Conservation (phyloP, 1,140 invertebrate species). For the Caenorhabditis brenneri region DNA sequence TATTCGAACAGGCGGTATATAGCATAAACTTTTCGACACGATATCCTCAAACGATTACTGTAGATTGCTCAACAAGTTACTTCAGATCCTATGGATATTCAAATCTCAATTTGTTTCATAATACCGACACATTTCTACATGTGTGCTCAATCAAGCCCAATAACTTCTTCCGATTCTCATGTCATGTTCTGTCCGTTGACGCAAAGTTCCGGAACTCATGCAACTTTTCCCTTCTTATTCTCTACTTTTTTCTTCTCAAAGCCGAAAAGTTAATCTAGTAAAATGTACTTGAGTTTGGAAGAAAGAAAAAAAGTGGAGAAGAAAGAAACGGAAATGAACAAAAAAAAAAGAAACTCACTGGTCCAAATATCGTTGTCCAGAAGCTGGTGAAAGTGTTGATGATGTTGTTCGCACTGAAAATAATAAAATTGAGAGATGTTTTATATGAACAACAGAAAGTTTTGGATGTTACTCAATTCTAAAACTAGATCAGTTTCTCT, state of each 20-base stretch:
- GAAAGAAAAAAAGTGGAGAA: neutral
- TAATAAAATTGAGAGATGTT: neutral
- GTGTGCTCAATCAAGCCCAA: neutral
- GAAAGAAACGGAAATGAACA: neutral
- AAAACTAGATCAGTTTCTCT: neutral
- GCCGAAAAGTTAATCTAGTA: conserved; percentile 25
- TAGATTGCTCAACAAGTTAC: no score
- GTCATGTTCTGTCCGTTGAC: conserved; percentile 14
- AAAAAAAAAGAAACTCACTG: conserved; percentile 46
- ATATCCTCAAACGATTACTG: no score
- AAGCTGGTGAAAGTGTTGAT: conserved; percentile 46
- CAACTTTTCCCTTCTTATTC: neutral
- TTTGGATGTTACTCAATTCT: no score
- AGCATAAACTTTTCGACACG: no score
- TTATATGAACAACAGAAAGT: no score
- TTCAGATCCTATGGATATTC: no score
- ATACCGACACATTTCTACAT: no score
- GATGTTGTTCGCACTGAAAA: conserved; percentile 44
- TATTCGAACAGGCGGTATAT: neutral
- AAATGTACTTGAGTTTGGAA: neutral
- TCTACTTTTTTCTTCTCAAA: neutral
- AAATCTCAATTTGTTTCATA: no score
- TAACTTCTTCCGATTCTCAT: neutral
- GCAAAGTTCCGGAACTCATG: conserved; percentile 29
- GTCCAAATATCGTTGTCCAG: conserved; percentile 36